A percentile compares a stretch with the other conserved stretches of the same genome.
phyloP scores from a whole-genome alignment of 2,113 vertebrate species.

The Formicarius rufipectus region DNA sequence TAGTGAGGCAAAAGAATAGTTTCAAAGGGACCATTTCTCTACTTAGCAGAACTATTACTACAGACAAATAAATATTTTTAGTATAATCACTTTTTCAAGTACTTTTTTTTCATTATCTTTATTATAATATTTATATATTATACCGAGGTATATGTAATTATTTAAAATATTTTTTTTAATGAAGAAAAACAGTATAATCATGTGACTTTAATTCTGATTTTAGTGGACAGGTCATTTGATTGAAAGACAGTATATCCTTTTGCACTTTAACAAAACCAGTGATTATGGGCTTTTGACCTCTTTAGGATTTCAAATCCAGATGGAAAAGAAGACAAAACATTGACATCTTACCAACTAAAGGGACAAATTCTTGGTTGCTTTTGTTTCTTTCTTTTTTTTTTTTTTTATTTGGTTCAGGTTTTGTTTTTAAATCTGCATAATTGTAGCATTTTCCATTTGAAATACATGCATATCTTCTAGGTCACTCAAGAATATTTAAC shows the following conservation, averaged over 20 bases:
- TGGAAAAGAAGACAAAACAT: neutral
- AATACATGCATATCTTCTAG: neutral
- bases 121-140: neutral
- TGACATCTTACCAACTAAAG: neutral
- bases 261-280: neutral
- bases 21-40: neutral
- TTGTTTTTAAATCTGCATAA: neutral
- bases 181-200: fast-evolving
- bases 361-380: fast-evolving
- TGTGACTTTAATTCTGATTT: neutral
- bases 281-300: neutral
- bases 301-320: neutral
- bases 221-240: neutral
- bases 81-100: neutral
- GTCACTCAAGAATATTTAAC: neutral
- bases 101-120: neutral
- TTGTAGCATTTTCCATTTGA: neutral
- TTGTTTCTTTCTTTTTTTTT: neutral
- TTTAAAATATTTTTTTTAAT: neutral
- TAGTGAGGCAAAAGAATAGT: constrained; percentile 23
- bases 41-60: neutral
- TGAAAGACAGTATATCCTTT: neutral
- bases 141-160: neutral
- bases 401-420: neutral
- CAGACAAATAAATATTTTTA: neutral